Conservation (phyloP, 2,797 vertebrate species). For the Onychomys arenicola region DNA sequence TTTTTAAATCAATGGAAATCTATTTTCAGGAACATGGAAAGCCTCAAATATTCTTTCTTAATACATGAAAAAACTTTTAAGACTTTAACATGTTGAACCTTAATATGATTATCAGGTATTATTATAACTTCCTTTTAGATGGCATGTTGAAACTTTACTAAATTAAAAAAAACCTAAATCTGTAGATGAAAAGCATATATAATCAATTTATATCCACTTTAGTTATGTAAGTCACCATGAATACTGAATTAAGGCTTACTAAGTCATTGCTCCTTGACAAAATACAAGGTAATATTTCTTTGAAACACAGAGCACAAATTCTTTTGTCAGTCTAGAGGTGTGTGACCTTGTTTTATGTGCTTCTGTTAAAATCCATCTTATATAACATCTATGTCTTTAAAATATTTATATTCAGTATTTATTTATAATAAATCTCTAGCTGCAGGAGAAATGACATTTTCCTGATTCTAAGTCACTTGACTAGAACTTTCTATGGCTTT, state of each 20-base stretch:
- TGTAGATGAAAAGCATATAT: not conserved
- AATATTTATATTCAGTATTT: not conserved
- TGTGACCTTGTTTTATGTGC: not conserved
- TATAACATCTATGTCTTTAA: not conserved
- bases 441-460: not conserved
- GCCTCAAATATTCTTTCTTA: not conserved
- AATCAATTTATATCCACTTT: not conserved
- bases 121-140: constrained; percentile 44
- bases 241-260: not conserved
- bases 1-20: constrained; percentile 1
- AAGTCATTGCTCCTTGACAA: not conserved
- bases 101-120: not conserved
- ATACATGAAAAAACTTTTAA: not conserved
- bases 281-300: not conserved
- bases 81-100: not conserved
- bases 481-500: not conserved
- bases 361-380: constrained; percentile 15
- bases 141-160: constrained; percentile 60
- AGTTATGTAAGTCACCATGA: not conserved
- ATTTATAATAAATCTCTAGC: constrained; percentile 7
- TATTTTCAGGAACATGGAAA: not conserved
- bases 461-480: not conserved
- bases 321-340: not conserved
- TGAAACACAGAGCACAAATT: not conserved
- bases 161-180: not conserved